phyloP scores from a whole-genome alignment of 2,888 invertebrate species.

The Labia minor region DNA sequence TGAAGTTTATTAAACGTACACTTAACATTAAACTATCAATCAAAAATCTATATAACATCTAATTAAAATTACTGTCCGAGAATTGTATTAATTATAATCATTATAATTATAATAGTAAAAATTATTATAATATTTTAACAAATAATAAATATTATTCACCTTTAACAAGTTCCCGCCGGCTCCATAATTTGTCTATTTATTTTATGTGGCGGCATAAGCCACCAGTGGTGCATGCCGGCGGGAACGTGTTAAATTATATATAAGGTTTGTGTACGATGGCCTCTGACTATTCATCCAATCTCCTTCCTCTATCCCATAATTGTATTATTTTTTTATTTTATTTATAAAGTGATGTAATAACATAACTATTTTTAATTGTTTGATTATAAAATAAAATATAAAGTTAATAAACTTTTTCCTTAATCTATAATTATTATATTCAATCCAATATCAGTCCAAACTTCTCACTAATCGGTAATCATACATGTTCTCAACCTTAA shows the following conservation, averaged over 20 bases:
- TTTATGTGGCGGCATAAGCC: no score
- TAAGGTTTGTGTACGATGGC: neutral
- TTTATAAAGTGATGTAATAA: neutral
- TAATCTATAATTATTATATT: neutral
- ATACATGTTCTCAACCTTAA: neutral
- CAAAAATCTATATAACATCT: no score
- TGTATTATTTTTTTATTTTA: neutral
- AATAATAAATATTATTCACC: no score
- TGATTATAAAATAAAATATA: neutral
- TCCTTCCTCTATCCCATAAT: neutral
- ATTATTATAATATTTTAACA: no score
- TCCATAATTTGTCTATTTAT: no score
- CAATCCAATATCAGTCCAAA: neutral
- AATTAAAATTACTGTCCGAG: no score
- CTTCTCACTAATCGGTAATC: slow-evolving; percentile 5
- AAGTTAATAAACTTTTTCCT: neutral
- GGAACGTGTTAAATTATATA: no score
- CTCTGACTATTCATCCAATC: neutral
- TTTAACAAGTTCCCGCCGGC: no score
- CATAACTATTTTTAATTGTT: neutral
- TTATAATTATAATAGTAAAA: no score
- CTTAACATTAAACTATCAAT: neutral
- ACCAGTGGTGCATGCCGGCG: no score
- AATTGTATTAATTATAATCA: no score
- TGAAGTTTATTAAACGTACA: neutral